phyloP scores from a whole-genome alignment of 2,888 invertebrate genomes.

The Cryptocheilus praepositus region DNA sequence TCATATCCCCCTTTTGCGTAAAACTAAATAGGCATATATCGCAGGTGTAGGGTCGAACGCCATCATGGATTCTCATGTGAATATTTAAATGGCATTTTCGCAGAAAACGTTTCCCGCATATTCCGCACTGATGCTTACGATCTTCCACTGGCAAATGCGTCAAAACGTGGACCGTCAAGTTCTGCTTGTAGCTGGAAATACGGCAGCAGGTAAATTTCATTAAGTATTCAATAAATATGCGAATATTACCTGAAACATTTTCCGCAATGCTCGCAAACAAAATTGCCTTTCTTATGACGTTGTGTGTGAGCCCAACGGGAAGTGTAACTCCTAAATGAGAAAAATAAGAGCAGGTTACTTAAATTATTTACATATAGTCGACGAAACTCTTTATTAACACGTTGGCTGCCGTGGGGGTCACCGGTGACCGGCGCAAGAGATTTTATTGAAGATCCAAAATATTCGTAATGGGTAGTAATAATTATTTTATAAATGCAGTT shows the following conservation, averaged over 20 bases:
- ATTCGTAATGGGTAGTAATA: too few species aligned
- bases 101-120: slow-evolving; percentile 53
- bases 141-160: slow-evolving; percentile 54
- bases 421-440: too few species aligned
- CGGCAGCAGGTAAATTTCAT: background rate
- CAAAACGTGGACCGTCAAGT: slow-evolving; percentile 51
- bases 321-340: slow-evolving; percentile 47
- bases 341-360: slow-evolving; percentile 7
- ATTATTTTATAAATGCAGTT: too few species aligned
- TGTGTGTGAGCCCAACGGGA: slow-evolving; percentile 53
- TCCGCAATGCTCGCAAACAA: slow-evolving; percentile 53
- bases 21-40: slow-evolving; percentile 58
- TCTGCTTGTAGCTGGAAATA: slow-evolving; percentile 51
- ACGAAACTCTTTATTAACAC: too few species aligned
- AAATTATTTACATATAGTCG: too few species aligned
- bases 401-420: too few species aligned
- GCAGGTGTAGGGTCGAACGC: slow-evolving; percentile 56
- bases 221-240: background rate
- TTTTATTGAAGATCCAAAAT: too few species aligned
- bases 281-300: slow-evolving; percentile 50
- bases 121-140: slow-evolving; percentile 53
- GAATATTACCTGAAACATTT: slow-evolving; percentile 50
- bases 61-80: slow-evolving; percentile 58
- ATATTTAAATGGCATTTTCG: slow-evolving; percentile 54
- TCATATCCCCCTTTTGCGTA: slow-evolving; percentile 59